Evolutionary conservation across 2,888 invertebrate genomes (phyloP).

Genomic region (Amphimallon solstitiale): DNA sequence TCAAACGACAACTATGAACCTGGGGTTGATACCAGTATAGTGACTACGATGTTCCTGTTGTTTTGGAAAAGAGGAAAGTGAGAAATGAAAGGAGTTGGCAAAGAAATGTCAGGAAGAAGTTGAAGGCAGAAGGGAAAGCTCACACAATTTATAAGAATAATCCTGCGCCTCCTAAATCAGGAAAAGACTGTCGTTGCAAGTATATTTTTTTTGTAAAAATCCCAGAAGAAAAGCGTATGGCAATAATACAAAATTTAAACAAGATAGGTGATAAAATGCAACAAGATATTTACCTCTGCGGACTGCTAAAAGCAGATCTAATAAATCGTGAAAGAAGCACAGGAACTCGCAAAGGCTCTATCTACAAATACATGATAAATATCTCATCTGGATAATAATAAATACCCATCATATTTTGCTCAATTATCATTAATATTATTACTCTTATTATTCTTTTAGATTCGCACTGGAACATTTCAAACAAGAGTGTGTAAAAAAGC

Average conservation of each 20-base stretch:
- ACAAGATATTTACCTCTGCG: background rate
- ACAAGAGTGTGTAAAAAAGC: too few relatives aligned
- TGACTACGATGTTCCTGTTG: background rate
- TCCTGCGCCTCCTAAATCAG: background rate
- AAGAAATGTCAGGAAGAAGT: conserved; percentile 27
- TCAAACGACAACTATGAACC: background rate
- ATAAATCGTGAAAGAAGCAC: conserved; percentile 1
- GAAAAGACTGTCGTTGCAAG: background rate
- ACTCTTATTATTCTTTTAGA: too few relatives aligned
- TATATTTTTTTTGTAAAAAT: background rate
- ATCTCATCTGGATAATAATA: too few relatives aligned
- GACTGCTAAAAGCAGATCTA: background rate
- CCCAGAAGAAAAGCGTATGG: background rate
- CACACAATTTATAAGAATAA: conserved; percentile 15
- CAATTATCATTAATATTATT: too few relatives aligned
- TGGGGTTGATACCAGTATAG: background rate
- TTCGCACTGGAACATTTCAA: too few relatives aligned
- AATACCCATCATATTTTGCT: too few relatives aligned
- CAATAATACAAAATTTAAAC: too few relatives aligned
- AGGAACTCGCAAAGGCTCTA: background rate
- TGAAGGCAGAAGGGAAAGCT: background rate
- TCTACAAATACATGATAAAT: too few relatives aligned
- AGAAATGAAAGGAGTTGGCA: conserved; percentile 14
- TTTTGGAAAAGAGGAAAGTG: conserved; percentile 9
- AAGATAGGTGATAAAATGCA: conserved; percentile 2